These are phyloP conservation scores for Harpegnathos saltator DNA, from an alignment of 1,140 invertebrate genomes.

Conservation along the genomic window DNA sequence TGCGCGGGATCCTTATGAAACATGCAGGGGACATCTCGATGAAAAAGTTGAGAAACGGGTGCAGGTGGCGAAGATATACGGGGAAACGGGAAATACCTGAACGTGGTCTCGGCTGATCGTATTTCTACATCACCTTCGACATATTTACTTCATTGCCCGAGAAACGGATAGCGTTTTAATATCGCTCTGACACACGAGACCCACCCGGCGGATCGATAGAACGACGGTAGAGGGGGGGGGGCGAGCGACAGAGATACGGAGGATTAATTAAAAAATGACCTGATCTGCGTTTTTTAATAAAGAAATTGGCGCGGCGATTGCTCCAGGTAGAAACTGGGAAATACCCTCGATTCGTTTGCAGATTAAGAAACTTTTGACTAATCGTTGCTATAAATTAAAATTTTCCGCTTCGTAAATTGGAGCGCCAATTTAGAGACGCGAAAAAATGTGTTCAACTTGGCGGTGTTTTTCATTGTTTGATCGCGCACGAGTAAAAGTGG, in stretches of 20 bases:
- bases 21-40: slow-evolving; percentile 73
- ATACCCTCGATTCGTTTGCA: not conserved
- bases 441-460: not conserved
- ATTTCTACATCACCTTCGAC: slow-evolving; percentile 66
- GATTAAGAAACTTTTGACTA: slow-evolving; percentile 1
- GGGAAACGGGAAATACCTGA: slow-evolving; percentile 74
- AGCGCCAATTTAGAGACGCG: not conserved
- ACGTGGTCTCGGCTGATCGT: slow-evolving; percentile 69
- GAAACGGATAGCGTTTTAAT: slow-evolving; percentile 66
- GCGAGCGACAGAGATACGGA: not conserved
- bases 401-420: not conserved
- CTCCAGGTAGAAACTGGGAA: not conserved
- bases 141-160: slow-evolving; percentile 59
- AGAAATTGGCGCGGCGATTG: not conserved
- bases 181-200: slow-evolving; percentile 47
- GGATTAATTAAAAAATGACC: slow-evolving; percentile 9
- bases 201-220: slow-evolving; percentile 22
- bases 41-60: slow-evolving; percentile 77
- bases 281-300: not conserved
- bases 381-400: slow-evolving; percentile 4
- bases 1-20: slow-evolving; percentile 72
- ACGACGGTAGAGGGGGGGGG: not conserved
- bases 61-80: slow-evolving; percentile 75
- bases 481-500: not conserved
- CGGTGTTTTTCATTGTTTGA: not conserved